phyloP scores from a whole-genome alignment of 2,113 vertebrate species.

The Parotia lawesii region DNA sequence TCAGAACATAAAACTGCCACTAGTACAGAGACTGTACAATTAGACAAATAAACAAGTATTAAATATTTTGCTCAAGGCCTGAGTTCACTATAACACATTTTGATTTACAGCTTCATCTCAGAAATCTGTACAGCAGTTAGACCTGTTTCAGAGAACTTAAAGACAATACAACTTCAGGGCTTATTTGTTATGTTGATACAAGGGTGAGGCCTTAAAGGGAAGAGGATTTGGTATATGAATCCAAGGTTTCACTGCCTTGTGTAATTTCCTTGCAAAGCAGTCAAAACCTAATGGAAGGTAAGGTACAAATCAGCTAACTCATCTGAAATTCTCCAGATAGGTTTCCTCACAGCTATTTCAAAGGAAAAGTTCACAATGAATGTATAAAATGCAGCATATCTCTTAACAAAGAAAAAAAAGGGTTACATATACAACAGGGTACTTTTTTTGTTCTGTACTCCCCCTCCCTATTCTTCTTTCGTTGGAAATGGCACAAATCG shows the following conservation, averaged over 20 bases:
- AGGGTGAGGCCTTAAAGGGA: not conserved
- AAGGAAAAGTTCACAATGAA: not conserved
- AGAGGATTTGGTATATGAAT: not conserved
- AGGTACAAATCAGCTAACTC: not conserved
- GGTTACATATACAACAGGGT: not conserved
- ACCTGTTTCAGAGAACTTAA: constrained; percentile 8
- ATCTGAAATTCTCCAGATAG: constrained; percentile 7
- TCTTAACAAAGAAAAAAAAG: constrained; percentile 12
- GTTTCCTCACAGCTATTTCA: constrained; percentile 2
- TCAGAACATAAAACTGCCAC: constrained; percentile 50
- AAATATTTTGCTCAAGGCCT: constrained; percentile 63
- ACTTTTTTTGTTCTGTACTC: not conserved
- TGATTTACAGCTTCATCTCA: constrained; percentile 51
- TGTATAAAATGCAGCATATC: constrained; percentile 59
- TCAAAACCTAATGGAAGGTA: not conserved
- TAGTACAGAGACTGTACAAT: constrained; percentile 42
- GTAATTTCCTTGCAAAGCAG: not conserved
- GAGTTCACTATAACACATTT: constrained; percentile 59
- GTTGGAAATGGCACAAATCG: constrained; percentile 6
- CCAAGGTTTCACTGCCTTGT: not conserved
- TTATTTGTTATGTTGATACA: not conserved
- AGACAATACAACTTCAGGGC: not conserved
- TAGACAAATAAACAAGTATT: constrained; percentile 49
- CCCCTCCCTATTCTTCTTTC: not conserved
- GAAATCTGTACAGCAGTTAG: constrained; percentile 49